A percentile compares a stretch with the other conserved stretches of the same genome.
Evolutionary conservation across 2,888 invertebrate genomes (phyloP).

Genomic region (Noctua pronuba): DNA sequence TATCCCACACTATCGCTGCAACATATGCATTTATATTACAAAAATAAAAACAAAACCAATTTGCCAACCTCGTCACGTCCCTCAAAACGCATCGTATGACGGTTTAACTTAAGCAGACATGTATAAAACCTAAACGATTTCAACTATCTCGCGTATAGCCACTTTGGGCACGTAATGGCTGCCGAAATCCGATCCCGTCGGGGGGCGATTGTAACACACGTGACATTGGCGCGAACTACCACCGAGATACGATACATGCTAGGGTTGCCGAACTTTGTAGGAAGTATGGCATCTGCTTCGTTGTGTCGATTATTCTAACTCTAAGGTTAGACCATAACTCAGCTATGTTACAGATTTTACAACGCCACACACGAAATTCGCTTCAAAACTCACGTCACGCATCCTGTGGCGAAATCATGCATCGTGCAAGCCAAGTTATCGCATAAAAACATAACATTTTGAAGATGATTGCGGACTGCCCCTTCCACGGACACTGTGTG

Average conservation of each 20-base stretch:
- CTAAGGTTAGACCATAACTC: not conserved
- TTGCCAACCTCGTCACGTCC: slow-evolving; percentile 60
- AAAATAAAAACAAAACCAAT: slow-evolving; percentile 22
- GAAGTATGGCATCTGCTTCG: not conserved
- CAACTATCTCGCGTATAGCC: slow-evolving; percentile 68
- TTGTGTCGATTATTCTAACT: not conserved
- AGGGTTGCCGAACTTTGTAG: slow-evolving; percentile 45
- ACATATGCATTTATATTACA: slow-evolving; percentile 54
- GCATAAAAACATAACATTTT: too few species aligned
- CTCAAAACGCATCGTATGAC: slow-evolving; percentile 59
- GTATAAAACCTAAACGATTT: slow-evolving; percentile 67
- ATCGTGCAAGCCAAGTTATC: not conserved
- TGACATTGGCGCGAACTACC: slow-evolving; percentile 70
- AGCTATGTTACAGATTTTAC: not conserved
- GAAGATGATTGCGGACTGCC: too few species aligned
- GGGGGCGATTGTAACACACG: slow-evolving; percentile 68
- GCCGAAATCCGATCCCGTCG: slow-evolving; percentile 70
- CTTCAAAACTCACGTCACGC: not conserved
- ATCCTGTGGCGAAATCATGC: not conserved
- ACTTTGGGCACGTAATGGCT: slow-evolving; percentile 70
- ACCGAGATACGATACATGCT: slow-evolving; percentile 63
- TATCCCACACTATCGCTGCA: slow-evolving; percentile 17
- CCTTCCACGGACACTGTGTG: too few species aligned
- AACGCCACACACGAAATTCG: not conserved
- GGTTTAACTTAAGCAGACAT: slow-evolving; percentile 61